Evolutionary conservation across 2,797 vertebrate species (phyloP).

Genomic region (Tenualosa thibaudeaui): DNA sequence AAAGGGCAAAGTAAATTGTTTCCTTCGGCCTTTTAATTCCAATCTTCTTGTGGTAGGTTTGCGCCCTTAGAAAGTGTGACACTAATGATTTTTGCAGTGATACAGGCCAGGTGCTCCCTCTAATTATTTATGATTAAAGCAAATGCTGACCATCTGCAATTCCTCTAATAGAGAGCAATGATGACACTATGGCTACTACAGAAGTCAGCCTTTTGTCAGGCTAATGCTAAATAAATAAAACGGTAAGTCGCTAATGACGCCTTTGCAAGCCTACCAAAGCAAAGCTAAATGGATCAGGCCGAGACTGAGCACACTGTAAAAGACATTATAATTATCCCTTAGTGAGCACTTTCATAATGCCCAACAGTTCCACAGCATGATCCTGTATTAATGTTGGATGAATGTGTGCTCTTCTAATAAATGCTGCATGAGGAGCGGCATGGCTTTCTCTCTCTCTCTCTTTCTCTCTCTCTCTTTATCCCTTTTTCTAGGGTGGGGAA

Average conservation of each 20-base stretch:
- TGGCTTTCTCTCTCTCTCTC: neutral
- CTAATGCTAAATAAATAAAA: conserved; percentile 54
- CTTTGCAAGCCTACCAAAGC: conserved; percentile 55
- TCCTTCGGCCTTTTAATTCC: conserved; percentile 6
- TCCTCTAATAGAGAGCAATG: conserved; percentile 33
- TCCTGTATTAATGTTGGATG: conserved; percentile 49
- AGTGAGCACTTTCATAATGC: conserved; percentile 61
- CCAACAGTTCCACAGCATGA: conserved; percentile 42
- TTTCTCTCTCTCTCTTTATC: no score
- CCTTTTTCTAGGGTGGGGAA: neutral
- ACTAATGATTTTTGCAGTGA: conserved; percentile 20
- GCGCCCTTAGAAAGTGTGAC: neutral
- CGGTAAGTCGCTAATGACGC: conserved; percentile 52
- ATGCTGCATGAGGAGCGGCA: conserved; percentile 33
- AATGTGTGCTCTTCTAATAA: conserved; percentile 45
- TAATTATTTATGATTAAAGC: conserved; percentile 31
- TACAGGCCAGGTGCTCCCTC: neutral
- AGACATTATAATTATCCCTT: conserved; percentile 60
- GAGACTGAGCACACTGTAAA: conserved; percentile 60
- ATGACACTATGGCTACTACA: conserved; percentile 21
- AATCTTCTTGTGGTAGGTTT: neutral
- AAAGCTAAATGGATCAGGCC: conserved; percentile 64
- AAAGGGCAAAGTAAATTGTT: conserved; percentile 26
- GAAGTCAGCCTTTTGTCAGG: conserved; percentile 28
- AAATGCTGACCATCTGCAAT: conserved; percentile 19